Base-by-base conservation (phyloP, 2,797 vertebrate genomes). In the Oreochromis grahami region DNA sequence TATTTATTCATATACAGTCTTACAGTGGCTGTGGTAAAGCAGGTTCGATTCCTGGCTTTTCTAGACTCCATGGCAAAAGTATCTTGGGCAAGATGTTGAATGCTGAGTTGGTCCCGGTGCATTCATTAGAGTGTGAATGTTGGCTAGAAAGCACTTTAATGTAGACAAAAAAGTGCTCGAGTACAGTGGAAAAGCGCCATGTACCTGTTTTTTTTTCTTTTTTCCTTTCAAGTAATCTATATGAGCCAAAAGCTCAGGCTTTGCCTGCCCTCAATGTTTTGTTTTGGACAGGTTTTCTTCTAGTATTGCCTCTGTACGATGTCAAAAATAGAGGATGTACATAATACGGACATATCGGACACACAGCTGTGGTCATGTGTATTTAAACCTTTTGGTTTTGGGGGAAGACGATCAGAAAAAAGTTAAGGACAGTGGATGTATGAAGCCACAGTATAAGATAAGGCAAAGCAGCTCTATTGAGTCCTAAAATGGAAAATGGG, bases 81-180 rank as follows among this genome's bases (percentile, higher is more conserved):
- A 8, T n/a, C 3, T 1, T 38, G 34, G 19, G 60, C 19, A 65
- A 38, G 34, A 13, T 65, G 29, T 38, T 65, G 34, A 65, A 38
- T 0, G 0, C 60, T 21, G 34, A 65, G 34, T 65, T 38, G 60
- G 11, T 65, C 34, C 60, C 2, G 3, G 11, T 8, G 0, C 19
- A 65, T 38, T 65, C 19, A 21, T 21, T 38, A 13, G 11, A 21
- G 60, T 65, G 34, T 65, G 34, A 65, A 38, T 38, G 60, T 38
- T 65, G 34, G 60, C 34, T 38, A 65, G 34, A 21, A 21, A 21
- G 0, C 19, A 65, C 34, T 2, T 65, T 21, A 38, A 38, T 38
- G 19, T 65, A 21, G 60, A 8, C 56, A 38, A 65, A 38, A 38
- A 63, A 36, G 19, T 38, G 19, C 58, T 65, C 11, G 0, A 65